Percentiles rank a stretch among this genome's conserved stretches.
These are phyloP conservation scores for Corapipo altera DNA, from an alignment of 2,113 vertebrate genomes.

Conservation along the genomic window DNA sequence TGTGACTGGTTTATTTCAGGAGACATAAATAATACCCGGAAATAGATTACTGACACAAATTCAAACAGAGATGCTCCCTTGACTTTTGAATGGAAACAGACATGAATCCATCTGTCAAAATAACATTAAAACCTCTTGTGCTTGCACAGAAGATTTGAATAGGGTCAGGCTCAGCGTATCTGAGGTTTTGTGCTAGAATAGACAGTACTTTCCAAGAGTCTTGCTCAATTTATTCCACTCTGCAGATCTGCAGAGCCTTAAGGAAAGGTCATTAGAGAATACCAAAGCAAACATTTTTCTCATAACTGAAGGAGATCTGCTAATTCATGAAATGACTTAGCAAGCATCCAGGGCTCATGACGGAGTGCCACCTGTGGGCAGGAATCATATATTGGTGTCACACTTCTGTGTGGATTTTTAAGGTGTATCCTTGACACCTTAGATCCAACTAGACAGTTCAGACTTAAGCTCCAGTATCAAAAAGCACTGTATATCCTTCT, in stretches of 20 bases:
- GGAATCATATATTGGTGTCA: background rate
- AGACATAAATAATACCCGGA: background rate
- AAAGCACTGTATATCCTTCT: background rate
- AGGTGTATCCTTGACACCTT: background rate
- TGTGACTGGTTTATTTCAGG: background rate
- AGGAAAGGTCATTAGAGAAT: background rate
- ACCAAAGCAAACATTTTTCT: background rate
- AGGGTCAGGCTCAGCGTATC: background rate
- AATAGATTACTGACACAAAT: background rate
- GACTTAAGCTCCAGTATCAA: background rate
- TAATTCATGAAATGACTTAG: background rate
- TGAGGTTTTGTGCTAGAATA: background rate
- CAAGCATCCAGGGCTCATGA: background rate
- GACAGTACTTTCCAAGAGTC: background rate
- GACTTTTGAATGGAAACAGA: conserved; percentile 2
- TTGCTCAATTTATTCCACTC: background rate
- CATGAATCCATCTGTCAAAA: background rate
- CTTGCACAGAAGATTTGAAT: background rate
- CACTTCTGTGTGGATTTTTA: background rate
- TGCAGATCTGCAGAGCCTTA: background rate
- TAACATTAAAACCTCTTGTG: background rate
- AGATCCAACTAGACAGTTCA: background rate
- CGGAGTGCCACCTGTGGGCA: accelerated
- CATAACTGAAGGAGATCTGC: background rate
- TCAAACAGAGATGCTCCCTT: conserved; percentile 1